phyloP scores from a whole-genome alignment of 64 coral and sea anemone genomes.

The Catalaphyllia jardinei region DNA sequence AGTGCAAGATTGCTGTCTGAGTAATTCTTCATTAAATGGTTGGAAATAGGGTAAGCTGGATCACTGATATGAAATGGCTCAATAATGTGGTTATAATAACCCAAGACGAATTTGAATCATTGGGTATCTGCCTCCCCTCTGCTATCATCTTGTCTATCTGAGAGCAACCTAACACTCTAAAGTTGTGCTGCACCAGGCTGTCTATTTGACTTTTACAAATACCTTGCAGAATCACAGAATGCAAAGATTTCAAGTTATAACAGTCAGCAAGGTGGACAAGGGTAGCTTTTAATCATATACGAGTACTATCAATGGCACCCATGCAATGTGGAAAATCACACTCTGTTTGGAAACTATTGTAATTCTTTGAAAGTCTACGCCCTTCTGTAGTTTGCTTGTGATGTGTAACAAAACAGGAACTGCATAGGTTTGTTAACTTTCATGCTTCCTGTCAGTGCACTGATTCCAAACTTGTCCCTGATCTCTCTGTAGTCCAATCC shows the following conservation, averaged over 20 bases:
- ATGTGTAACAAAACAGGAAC: slow-evolving; percentile 15
- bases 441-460: slow-evolving; percentile 31
- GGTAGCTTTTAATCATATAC: slow-evolving; percentile 53
- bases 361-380: slow-evolving; percentile 25
- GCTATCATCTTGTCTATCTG: background rate
- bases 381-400: slow-evolving; percentile 16
- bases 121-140: slow-evolving; percentile 7
- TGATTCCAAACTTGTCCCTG: slow-evolving; percentile 46
- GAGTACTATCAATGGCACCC: slow-evolving; percentile 60
- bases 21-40: slow-evolving; percentile 67
- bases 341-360: slow-evolving; percentile 35
- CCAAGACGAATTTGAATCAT: slow-evolving; percentile 28
- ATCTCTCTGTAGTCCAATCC: slow-evolving; percentile 32
- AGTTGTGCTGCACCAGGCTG: too few species aligned
- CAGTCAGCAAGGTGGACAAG: slow-evolving; percentile 23
- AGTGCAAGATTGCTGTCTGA: slow-evolving; percentile 44
- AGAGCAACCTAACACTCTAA: too few species aligned
- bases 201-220: background rate
- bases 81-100: slow-evolving; percentile 44
- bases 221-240: slow-evolving; percentile 65
- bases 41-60: slow-evolving; percentile 71
- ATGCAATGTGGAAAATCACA: slow-evolving; percentile 58
- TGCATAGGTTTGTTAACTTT: slow-evolving; percentile 50
- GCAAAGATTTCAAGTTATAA: slow-evolving; percentile 58
- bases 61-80: slow-evolving; percentile 61